Evolutionary conservation across 2,888 invertebrate species (phyloP).

Genomic region (Ornithoptera priamus): DNA sequence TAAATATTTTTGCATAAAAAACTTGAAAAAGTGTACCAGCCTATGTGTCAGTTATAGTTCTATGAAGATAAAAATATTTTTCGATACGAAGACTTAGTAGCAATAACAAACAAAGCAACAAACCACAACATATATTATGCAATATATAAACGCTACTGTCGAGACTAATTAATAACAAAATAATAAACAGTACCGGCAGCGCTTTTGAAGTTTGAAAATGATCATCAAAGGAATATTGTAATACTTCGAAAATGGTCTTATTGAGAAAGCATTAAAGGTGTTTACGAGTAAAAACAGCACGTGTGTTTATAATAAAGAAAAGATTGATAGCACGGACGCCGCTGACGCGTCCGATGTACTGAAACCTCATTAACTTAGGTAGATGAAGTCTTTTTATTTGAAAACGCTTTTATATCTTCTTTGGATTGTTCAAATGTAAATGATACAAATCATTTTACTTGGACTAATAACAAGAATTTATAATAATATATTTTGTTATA

Average conservation of each 20-base stretch:
- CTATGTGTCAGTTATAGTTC: no score
- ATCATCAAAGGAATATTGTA: slow-evolving; percentile 31
- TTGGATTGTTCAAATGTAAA: slow-evolving; percentile 4
- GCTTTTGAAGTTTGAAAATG: slow-evolving; percentile 1
- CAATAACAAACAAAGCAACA: no score
- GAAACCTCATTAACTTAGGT: slow-evolving; percentile 64
- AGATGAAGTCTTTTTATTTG: slow-evolving; percentile 61
- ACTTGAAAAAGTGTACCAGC: no score
- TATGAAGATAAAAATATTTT: no score
- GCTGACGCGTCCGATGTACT: slow-evolving; percentile 51
- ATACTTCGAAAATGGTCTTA: slow-evolving; percentile 47
- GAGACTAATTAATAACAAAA: neutral
- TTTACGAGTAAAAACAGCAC: slow-evolving; percentile 68
- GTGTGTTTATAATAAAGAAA: slow-evolving; percentile 73
- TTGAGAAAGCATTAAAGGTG: slow-evolving; percentile 56
- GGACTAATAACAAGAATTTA: neutral
- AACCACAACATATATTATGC: no score
- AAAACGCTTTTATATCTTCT: slow-evolving; percentile 38
- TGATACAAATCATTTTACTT: neutral
- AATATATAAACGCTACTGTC: no score
- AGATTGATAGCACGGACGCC: slow-evolving; percentile 64
- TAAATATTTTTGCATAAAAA: no score
- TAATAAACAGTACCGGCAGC: neutral
- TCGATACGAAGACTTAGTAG: no score
- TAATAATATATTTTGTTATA: neutral